Conservation (phyloP, 2,888 invertebrate genomes). For the Rhingia rostrata region DNA sequence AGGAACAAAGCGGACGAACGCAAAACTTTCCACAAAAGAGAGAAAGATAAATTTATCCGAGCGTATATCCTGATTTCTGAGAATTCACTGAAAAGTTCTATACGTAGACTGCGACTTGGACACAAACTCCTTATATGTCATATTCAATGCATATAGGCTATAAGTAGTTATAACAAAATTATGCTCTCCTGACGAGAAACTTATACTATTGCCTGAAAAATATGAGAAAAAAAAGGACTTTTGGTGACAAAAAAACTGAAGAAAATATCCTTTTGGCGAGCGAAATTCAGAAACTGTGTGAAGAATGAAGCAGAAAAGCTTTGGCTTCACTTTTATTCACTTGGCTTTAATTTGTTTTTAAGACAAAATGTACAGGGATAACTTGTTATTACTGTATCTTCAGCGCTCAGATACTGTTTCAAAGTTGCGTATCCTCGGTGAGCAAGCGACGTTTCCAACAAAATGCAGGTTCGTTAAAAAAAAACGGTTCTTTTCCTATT, state of each 20-base stretch:
- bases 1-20: slow-evolving; percentile 59
- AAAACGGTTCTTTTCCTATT: slow-evolving; percentile 40
- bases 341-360: slow-evolving; percentile 18
- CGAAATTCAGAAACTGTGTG: slow-evolving; percentile 31
- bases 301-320: slow-evolving; percentile 14
- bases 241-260: neutral
- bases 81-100: slow-evolving; percentile 27
- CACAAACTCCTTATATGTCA: slow-evolving; percentile 44
- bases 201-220: slow-evolving; percentile 12
- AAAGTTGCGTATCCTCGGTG: slow-evolving; percentile 9
- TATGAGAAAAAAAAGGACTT: neutral
- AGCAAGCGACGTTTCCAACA: slow-evolving; percentile 3
- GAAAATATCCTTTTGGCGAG: slow-evolving; percentile 10
- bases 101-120: slow-evolving; percentile 13
- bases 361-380: neutral
- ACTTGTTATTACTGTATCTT: slow-evolving; percentile 6
- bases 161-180: slow-evolving; percentile 55
- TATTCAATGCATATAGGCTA: slow-evolving; percentile 66
- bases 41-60: slow-evolving; percentile 70
- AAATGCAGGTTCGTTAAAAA: slow-evolving; percentile 56
- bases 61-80: slow-evolving; percentile 56
- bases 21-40: slow-evolving; percentile 58
- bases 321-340: slow-evolving; percentile 11
- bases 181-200: slow-evolving; percentile 23
- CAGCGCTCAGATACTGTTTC: slow-evolving; percentile 18